A percentile compares a stretch with the other conserved stretches of the same genome.
Evolutionary conservation across 1,140 invertebrate genomes (phyloP).

Genomic region (Atopsyche davidsoni): DNA sequence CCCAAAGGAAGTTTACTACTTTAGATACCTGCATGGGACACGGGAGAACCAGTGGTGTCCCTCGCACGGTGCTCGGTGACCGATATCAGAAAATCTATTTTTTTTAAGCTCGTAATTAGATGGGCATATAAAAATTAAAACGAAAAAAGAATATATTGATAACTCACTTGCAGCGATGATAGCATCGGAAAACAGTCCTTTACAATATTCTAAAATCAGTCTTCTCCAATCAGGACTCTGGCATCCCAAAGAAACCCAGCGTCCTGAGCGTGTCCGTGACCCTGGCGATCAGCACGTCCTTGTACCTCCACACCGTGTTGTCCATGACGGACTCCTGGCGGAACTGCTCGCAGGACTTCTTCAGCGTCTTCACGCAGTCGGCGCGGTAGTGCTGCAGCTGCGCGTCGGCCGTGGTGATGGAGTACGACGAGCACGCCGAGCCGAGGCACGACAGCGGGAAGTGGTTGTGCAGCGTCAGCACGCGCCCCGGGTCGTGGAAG

Average conservation of each 20-base stretch:
- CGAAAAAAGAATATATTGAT: neutral
- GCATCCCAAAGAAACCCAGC: slow-evolving; percentile 63
- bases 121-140: neutral
- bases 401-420: slow-evolving; percentile 75
- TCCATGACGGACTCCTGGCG: slow-evolving; percentile 77
- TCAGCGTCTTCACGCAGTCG: slow-evolving; percentile 84
- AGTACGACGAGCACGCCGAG: slow-evolving; percentile 78
- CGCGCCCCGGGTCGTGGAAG: slow-evolving; percentile 86
- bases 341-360: slow-evolving; percentile 79
- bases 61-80: no score
- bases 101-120: neutral
- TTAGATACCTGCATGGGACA: no score
- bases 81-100: no score
- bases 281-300: slow-evolving; percentile 63
- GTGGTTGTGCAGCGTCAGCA: slow-evolving; percentile 87
- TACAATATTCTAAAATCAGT: slow-evolving; percentile 9
- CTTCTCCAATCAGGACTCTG: slow-evolving; percentile 23
- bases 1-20: no score
- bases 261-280: slow-evolving; percentile 63
- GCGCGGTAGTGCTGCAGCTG: slow-evolving; percentile 90
- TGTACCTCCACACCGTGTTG: slow-evolving; percentile 83
- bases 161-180: neutral
- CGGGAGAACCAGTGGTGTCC: no score
- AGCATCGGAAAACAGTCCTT: neutral
- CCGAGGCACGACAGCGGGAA: slow-evolving; percentile 85